Evolutionary conservation across 2,113 vertebrate species (phyloP).

Genomic region (Corythoichthys intestinalis): DNA sequence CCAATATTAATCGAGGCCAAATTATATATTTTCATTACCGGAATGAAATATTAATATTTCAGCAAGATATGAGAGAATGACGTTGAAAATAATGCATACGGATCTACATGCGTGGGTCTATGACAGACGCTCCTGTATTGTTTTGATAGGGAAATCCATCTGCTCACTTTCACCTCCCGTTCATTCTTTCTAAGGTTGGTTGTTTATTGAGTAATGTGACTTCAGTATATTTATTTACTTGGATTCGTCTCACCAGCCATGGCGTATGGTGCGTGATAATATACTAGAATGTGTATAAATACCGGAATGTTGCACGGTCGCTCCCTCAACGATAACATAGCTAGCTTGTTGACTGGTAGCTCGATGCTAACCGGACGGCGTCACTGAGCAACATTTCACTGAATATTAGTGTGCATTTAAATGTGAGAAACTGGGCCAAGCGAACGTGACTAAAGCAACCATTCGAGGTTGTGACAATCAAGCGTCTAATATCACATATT

Average conservation of each 20-base stretch:
- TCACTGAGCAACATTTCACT: background rate
- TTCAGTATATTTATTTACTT: too few relatives aligned
- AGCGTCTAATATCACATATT: too few relatives aligned
- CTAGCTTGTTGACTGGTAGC: background rate
- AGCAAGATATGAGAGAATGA: background rate
- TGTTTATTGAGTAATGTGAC: background rate
- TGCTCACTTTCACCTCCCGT: background rate
- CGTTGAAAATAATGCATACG: background rate
- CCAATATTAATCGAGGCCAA: background rate
- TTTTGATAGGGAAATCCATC: conserved; percentile 45
- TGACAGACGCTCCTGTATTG: conserved; percentile 30
- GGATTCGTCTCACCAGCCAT: too few relatives aligned
- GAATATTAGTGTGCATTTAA: too few relatives aligned
- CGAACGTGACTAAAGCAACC: too few relatives aligned
- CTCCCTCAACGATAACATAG: background rate
- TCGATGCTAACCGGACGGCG: background rate
- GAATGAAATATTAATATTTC: background rate
- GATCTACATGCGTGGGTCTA: conserved; percentile 17
- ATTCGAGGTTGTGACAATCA: too few relatives aligned
- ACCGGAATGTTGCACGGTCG: background rate
- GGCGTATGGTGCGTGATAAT: background rate
- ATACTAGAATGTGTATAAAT: too few relatives aligned
- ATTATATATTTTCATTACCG: background rate
- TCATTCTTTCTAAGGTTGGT: conserved; percentile 21
- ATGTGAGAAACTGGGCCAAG: too few relatives aligned